phyloP scores from a whole-genome alignment of 2,113 vertebrate genomes.

The Corythornis madagascariensis region DNA sequence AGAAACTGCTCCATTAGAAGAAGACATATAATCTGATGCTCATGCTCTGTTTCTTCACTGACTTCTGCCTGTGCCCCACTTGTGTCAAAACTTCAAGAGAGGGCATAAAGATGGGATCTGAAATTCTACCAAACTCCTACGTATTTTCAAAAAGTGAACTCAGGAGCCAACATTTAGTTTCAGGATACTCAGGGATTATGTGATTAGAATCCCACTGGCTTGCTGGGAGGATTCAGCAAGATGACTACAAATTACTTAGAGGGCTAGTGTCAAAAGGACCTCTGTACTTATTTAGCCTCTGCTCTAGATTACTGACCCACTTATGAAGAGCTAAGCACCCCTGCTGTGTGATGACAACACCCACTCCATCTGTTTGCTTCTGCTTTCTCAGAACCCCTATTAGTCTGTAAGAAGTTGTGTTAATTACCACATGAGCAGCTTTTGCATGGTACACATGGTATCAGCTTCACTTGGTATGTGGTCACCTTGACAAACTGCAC shows the following conservation, averaged over 20 bases:
- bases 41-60: background rate
- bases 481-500: background rate
- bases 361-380: slow-evolving; percentile 69
- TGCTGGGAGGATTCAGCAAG: slow-evolving; percentile 31
- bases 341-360: slow-evolving; percentile 14
- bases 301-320: slow-evolving; percentile 69
- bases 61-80: background rate
- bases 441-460: background rate
- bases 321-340: slow-evolving; percentile 61
- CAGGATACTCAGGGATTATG: slow-evolving; percentile 32
- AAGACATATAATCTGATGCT: background rate
- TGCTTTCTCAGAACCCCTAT: slow-evolving; percentile 56
- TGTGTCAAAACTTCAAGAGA: background rate
- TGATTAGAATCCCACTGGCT: slow-evolving; percentile 24
- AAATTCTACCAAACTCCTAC: background rate
- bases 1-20: background rate
- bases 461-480: background rate
- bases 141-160: background rate
- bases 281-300: slow-evolving; percentile 52
- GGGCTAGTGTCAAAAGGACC: slow-evolving; percentile 41
- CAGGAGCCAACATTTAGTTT: background rate
- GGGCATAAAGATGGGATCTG: background rate
- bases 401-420: slow-evolving; percentile 31
- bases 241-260: slow-evolving; percentile 41
- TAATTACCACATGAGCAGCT: slow-evolving; percentile 44